phyloP scores from a whole-genome alignment of 2,113 vertebrate species.

The Callochromis pleurospilus region DNA sequence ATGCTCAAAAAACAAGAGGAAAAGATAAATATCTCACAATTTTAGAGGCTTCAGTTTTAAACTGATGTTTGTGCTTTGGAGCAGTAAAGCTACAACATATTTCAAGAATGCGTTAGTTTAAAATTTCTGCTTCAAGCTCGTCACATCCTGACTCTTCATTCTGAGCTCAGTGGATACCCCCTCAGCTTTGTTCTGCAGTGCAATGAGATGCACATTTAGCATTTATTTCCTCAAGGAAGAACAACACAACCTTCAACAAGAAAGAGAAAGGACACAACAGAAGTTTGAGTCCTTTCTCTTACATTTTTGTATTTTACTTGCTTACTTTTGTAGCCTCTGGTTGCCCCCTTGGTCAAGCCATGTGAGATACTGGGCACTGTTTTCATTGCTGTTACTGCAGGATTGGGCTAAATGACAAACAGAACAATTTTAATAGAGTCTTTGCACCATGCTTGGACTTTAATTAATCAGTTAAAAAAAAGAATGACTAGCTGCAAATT shows the following conservation, averaged over 20 bases:
- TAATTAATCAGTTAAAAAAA: background rate
- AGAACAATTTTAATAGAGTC: background rate
- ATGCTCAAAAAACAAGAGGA: background rate
- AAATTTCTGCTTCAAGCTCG: background rate
- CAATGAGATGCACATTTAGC: background rate
- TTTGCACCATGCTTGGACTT: background rate
- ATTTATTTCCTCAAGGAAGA: background rate
- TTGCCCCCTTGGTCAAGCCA: background rate
- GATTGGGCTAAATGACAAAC: background rate
- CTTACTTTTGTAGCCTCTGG: background rate
- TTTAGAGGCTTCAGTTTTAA: background rate
- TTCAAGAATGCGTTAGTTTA: background rate
- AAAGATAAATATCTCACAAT: background rate
- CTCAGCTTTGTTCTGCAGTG: background rate
- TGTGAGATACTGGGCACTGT: background rate
- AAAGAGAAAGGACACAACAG: background rate
- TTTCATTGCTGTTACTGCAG: background rate
- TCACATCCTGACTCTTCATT: background rate
- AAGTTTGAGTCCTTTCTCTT: background rate
- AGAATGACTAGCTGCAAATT: background rate
- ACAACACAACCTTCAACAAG: background rate
- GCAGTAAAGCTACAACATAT: background rate
- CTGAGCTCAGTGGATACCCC: background rate
- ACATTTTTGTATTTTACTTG: background rate
- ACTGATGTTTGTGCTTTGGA: background rate